Percentiles rank a stretch among this genome's conserved stretches.
phyloP scores from a whole-genome alignment of 2,113 vertebrate genomes.

The Trogon surrucura region DNA sequence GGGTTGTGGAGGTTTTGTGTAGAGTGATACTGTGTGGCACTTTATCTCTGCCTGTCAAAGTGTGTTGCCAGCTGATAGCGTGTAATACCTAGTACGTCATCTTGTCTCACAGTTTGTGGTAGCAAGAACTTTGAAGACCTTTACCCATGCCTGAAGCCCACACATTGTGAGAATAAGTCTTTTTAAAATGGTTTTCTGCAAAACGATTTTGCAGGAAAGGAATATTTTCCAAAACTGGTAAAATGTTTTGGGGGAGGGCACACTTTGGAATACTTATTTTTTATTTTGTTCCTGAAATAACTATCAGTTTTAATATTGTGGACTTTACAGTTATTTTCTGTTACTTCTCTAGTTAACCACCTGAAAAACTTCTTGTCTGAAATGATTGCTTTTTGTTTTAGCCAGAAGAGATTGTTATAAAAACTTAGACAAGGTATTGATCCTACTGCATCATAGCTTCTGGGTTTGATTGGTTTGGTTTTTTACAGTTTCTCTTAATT shows the following conservation, averaged over 20 bases:
- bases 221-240: not conserved
- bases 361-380: not conserved
- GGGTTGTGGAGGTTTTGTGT: not conserved
- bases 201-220: not conserved
- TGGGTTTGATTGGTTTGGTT: not conserved
- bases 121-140: not conserved
- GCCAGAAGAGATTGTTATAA: not conserved
- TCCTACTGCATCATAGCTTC: not conserved
- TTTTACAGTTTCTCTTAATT: not conserved
- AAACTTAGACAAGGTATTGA: not conserved
- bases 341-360: not conserved
- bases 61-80: not conserved
- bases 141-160: not conserved
- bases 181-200: not conserved
- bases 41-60: not conserved
- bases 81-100: not conserved
- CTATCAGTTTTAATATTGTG: not conserved
- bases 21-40: accelerated
- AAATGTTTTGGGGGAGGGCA: not conserved
- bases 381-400: not conserved
- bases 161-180: not conserved
- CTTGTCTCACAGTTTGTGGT: accelerated
- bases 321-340: not conserved
- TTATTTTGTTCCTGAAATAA: not conserved
- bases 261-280: not conserved